Evolutionary conservation across 2,797 vertebrate species (phyloP), one percentile per base, ranked within the genome.

Genomic region (Molossus alvarezi): DNA sequence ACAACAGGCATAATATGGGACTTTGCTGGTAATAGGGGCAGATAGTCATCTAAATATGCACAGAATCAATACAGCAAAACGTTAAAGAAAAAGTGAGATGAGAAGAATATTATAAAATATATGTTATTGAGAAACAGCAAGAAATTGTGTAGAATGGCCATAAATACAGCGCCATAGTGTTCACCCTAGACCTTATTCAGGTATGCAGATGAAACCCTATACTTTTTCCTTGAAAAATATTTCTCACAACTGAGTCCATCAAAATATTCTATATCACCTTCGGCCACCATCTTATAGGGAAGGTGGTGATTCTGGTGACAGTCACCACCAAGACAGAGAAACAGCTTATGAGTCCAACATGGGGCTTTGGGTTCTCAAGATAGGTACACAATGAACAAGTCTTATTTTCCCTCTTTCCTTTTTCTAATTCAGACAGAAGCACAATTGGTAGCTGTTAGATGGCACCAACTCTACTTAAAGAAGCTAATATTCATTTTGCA

Each of bases 271-370:
- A 27, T 3, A 27, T 3, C 21, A 69, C 25, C 33, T 92, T 67
- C 23, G 69, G 65, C 9, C 18, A 0, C 7, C 10, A 18, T 76
- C 14, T 23, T 29, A 9, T 0, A 57, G 41, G 20, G n/a, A 37
- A 72, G 4, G 1, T 2, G 20, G 1, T 73, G 12, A 14, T 83
- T 64, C 45, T 67, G 2, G 8, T 12, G 23, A 65, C 5, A 55
- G 8, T 53, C 53, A 67, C 41, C 3, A 11, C 17, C 41, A 89
- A 90, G 73, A 77, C 18, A 81, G 17, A 85, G 29, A 65, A 77
- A 55, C 0, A 55, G 6, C 13, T 0, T 4, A 0, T 8, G n/a
- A 57, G 48, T 55, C 27, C 15, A 58, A 7, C 6, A n/a, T 41
- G 25, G 23, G 33, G 23, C 45, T 95, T 71, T 33, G 15, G 11